These are phyloP conservation scores for Columba livia DNA, from an alignment of 2,113 vertebrate genomes.

Conservation along the genomic window DNA sequence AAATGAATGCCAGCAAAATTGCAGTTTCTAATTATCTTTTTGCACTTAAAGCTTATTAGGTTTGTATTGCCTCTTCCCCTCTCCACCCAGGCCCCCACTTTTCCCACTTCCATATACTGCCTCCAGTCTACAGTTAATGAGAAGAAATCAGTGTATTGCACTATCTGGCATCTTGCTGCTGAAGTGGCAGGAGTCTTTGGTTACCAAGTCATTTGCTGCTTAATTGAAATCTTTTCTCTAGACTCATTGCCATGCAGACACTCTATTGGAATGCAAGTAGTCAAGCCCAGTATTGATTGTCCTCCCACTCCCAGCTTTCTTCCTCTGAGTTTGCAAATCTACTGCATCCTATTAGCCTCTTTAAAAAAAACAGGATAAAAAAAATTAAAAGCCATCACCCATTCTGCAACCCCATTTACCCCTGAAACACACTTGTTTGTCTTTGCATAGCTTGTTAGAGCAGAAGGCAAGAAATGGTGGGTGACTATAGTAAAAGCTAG, in stretches of 20 bases:
- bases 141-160: conserved; percentile 77
- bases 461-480: not conserved
- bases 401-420: not conserved
- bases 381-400: not conserved
- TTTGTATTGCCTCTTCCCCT: conserved; percentile 6
- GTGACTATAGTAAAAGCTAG: rapidly evolving
- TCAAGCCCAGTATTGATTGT: conserved; percentile 81
- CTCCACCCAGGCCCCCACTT: not conserved
- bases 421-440: not conserved
- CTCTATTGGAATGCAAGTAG: conserved; percentile 81
- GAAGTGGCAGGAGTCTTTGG: conserved; percentile 69
- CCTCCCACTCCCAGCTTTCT: conserved; percentile 36
- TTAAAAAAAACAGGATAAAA: not conserved
- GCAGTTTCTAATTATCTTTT: conserved; percentile 34
- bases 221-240: conserved; percentile 79
- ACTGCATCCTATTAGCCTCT: conserved; percentile 67
- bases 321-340: conserved; percentile 72
- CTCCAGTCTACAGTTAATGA: conserved; percentile 74
- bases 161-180: conserved; percentile 71
- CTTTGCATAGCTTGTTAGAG: not conserved
- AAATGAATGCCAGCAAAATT: not conserved
- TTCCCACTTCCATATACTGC: conserved; percentile 1
- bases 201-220: conserved; percentile 37
- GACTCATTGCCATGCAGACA: conserved; percentile 66
- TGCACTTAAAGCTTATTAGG: conserved; percentile 38